phyloP scores from a whole-genome alignment of 2,113 vertebrate species.

The Odontesthes bonariensis region DNA sequence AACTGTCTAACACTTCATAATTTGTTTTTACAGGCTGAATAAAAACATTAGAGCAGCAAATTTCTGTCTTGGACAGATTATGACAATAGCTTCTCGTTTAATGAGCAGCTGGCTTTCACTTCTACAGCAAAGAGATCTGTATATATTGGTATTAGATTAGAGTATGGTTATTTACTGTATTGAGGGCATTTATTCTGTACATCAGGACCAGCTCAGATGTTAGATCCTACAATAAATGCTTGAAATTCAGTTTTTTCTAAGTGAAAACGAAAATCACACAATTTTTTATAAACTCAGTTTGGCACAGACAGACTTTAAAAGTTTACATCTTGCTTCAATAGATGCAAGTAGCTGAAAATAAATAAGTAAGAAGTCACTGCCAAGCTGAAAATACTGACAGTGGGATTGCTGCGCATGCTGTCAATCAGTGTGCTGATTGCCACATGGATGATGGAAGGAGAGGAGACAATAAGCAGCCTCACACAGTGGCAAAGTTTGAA shows the following conservation, averaged over 20 bases:
- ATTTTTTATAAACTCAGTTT: neutral
- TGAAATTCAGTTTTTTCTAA: neutral
- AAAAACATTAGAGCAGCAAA: neutral
- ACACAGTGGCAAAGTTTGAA: neutral
- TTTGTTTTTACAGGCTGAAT: conserved; percentile 6
- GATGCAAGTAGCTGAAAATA: conserved; percentile 7
- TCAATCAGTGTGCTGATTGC: conserved; percentile 33
- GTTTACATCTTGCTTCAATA: conserved; percentile 10
- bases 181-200: neutral
- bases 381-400: conserved; percentile 21
- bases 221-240: no score
- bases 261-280: neutral
- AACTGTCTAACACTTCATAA: neutral
- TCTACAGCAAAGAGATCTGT: neutral
- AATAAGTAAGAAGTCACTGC: conserved; percentile 34
- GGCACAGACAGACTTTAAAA: neutral
- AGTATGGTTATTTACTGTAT: neutral
- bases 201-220: neutral
- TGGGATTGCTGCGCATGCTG: conserved; percentile 5
- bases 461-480: conserved; percentile 10
- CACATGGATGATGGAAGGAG: conserved; percentile 3
- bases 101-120: neutral
- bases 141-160: no score
- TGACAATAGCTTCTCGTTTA: neutral
- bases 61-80: neutral